Conservation (phyloP, 2,888 invertebrate species). For the Penaeus monodon region DNA sequence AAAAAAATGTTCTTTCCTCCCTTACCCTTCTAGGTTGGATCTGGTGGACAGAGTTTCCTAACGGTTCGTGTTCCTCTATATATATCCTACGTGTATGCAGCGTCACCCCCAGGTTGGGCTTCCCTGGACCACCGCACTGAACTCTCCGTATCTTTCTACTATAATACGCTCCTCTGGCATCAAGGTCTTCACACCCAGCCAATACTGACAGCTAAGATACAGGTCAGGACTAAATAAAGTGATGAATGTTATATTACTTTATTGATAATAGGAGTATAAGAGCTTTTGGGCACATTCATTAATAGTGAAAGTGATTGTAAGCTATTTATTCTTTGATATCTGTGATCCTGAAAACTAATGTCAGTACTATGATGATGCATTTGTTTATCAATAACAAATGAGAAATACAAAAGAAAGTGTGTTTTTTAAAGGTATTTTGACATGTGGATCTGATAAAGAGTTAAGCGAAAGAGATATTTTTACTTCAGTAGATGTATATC, state of each 20-base stretch:
- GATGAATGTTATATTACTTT: not conserved
- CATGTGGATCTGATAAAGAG: too few species aligned
- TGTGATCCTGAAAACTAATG: too few species aligned
- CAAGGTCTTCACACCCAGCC: constrained; percentile 69
- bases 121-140: constrained; percentile 71
- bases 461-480: too few species aligned
- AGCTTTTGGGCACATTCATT: not conserved
- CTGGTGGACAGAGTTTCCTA: constrained; percentile 68
- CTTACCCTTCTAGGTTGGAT: constrained; percentile 36
- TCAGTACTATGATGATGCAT: too few species aligned
- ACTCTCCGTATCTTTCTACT: constrained; percentile 70
- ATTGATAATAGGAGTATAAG: too few species aligned
- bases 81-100: constrained; percentile 70
- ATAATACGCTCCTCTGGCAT: constrained; percentile 70
- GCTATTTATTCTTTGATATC: too few species aligned
- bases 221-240: constrained; percentile 51
- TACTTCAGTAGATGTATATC: too few species aligned
- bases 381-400: too few species aligned
- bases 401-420: too few species aligned
- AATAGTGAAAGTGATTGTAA: not conserved
- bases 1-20: not conserved
- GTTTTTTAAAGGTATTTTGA: too few species aligned
- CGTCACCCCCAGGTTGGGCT: constrained; percentile 70
- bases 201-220: constrained; percentile 66
- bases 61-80: constrained; percentile 70